These are phyloP conservation scores for Oxytorus armatus DNA, from an alignment of 2,888 invertebrate species.

Conservation along the genomic window DNA sequence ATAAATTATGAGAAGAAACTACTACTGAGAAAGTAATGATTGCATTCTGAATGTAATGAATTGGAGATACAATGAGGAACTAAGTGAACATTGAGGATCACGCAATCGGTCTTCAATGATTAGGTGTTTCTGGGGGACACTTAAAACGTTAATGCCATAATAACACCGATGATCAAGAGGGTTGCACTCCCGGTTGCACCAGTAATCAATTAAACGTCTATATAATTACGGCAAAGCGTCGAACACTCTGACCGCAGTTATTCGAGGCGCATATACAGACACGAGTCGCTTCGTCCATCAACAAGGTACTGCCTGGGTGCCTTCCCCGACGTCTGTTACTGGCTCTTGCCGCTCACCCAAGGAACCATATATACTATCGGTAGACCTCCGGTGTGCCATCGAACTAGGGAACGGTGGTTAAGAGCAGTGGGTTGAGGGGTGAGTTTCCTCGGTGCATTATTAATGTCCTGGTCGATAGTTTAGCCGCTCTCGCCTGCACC, in stretches of 20 bases:
- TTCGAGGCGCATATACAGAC: conserved; percentile 25
- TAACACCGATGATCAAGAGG: neutral
- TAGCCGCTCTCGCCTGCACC: conserved; percentile 78
- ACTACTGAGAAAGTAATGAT: no score
- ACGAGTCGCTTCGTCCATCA: conserved; percentile 54
- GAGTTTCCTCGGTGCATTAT: conserved; percentile 79
- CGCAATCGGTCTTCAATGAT: no score
- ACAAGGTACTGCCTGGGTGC: conserved; percentile 37
- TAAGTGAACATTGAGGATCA: no score
- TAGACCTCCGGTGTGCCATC: conserved; percentile 29
- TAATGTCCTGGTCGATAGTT: conserved; percentile 82
- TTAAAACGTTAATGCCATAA: conserved; percentile 4
- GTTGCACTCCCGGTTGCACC: no score
- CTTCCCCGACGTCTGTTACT: conserved; percentile 36
- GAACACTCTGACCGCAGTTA: conserved; percentile 50
- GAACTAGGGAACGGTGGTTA: conserved; percentile 39
- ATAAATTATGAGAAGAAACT: no score
- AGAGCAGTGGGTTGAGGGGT: conserved; percentile 1
- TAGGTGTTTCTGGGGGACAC: neutral
- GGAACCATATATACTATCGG: conserved; percentile 16
- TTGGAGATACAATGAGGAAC: no score
- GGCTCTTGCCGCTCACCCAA: conserved; percentile 38
- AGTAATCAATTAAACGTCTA: conserved; percentile 38
- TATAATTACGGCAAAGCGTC: conserved; percentile 42
- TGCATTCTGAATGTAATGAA: no score